A percentile compares a stretch with the other conserved stretches of the same genome.
Evolutionary conservation across 1,140 invertebrate genomes (phyloP).

Genomic region (Drosophila aff.): DNA sequence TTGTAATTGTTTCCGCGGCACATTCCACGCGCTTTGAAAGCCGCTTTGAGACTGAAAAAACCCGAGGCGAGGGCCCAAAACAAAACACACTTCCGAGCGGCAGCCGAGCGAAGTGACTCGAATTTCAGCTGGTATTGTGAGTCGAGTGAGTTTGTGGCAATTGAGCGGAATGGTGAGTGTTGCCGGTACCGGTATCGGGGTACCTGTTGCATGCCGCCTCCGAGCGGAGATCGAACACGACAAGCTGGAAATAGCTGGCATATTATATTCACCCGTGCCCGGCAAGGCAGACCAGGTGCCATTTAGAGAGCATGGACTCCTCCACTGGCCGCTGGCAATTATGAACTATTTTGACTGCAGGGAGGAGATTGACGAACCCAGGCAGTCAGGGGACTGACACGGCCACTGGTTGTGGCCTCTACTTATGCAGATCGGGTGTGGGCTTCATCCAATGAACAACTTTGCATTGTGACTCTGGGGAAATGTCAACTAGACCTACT

Average conservation of each 20-base stretch:
- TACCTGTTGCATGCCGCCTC: slow-evolving; percentile 58
- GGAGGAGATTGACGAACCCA: slow-evolving; percentile 37
- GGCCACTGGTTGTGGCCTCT: slow-evolving; percentile 15
- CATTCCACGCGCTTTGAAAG: slow-evolving; percentile 72
- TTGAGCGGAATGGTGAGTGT: slow-evolving; percentile 13
- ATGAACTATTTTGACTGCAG: slow-evolving; percentile 74
- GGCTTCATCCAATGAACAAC: slow-evolving; percentile 4
- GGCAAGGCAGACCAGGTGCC: slow-evolving; percentile 67
- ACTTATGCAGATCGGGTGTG: slow-evolving; percentile 63
- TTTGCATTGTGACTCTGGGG: slow-evolving; percentile 20
- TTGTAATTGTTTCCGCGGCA: slow-evolving; percentile 59
- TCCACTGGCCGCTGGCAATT: slow-evolving; percentile 59
- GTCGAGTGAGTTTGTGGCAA: slow-evolving; percentile 10
- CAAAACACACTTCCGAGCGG: slow-evolving; percentile 43
- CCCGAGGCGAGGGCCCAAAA: slow-evolving; percentile 51
- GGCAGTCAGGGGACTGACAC: background rate
- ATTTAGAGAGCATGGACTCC: slow-evolving; percentile 59
- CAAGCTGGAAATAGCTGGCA: slow-evolving; percentile 27
- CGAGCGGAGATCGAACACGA: slow-evolving; percentile 56
- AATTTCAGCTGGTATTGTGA: slow-evolving; percentile 18
- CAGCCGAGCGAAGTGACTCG: slow-evolving; percentile 27
- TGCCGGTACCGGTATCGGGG: slow-evolving; percentile 12
- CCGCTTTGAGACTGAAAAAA: slow-evolving; percentile 76
- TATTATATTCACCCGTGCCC: slow-evolving; percentile 6
- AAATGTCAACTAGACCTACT: slow-evolving; percentile 34